Conservation (phyloP, 2,113 vertebrate genomes). For the Riparia riparia region DNA sequence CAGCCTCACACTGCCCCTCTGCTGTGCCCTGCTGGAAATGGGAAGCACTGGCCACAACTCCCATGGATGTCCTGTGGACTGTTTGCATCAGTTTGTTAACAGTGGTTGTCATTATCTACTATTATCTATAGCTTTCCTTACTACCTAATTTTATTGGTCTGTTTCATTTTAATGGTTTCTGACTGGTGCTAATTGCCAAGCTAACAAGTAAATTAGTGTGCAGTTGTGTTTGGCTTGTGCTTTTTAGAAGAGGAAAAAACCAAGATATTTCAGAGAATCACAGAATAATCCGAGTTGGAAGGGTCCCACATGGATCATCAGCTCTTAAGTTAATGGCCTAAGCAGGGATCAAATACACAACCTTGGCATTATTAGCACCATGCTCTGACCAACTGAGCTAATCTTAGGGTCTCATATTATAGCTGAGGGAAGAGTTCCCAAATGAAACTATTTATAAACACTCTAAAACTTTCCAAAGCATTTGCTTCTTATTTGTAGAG, state of each 20-base stretch:
- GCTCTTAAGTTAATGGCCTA: not conserved
- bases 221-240: not conserved
- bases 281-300: not conserved
- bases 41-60: not conserved
- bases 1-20: not conserved
- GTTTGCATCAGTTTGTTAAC: not conserved
- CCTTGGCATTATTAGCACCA: not conserved
- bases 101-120: not conserved
- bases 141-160: not conserved
- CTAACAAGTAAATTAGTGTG: not conserved
- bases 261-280: not conserved
- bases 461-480: not conserved
- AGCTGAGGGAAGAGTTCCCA: constrained; percentile 7
- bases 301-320: not conserved
- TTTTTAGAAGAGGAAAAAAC: not conserved
- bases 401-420: not conserved
- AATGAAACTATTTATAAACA: not conserved
- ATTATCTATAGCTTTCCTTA: not conserved
- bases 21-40: accelerated
- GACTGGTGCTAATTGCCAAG: not conserved
- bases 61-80: not conserved
- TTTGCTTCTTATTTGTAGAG: not conserved
- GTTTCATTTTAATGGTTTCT: not conserved
- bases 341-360: not conserved
- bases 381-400: not conserved